A percentile compares a stretch with the other conserved stretches of the same genome.
Conservation (phyloP, 2,888 invertebrate genomes). For the Zhuqinia jingwanae region DNA sequence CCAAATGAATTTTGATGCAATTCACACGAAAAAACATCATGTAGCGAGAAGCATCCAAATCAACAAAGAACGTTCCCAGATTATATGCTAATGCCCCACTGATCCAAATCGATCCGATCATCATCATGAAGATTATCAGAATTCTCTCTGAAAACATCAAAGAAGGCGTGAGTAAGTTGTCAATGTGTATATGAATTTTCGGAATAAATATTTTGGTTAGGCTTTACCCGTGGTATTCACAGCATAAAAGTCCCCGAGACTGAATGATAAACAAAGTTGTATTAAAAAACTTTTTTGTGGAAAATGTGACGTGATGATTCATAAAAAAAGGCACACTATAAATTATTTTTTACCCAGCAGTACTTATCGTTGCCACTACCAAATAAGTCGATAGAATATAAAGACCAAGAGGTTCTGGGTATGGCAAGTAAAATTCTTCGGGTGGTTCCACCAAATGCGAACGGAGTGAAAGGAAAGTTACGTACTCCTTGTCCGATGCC, state of each 20-base stretch:
- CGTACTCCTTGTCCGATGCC: conserved; percentile 11
- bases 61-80: conserved; percentile 72
- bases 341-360: conserved; percentile 71
- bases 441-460: conserved; percentile 14
- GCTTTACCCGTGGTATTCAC: conserved; percentile 45
- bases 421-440: conserved; percentile 47
- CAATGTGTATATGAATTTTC: background rate
- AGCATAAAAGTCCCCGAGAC: conserved; percentile 74
- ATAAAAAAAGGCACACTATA: background rate
- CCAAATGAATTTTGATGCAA: conserved; percentile 71
- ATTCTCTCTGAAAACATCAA: conserved; percentile 59
- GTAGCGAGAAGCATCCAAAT: conserved; percentile 73
- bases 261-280: conserved; percentile 15
- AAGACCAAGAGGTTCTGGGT: conserved; percentile 54
- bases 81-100: conserved; percentile 71
- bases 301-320: background rate
- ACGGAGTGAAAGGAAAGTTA: conserved; percentile 48
- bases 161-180: background rate
- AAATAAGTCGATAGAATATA: conserved; percentile 60
- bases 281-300: background rate
- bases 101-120: conserved; percentile 76
- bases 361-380: conserved; percentile 56
- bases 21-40: conserved; percentile 73
- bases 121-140: conserved; percentile 72
- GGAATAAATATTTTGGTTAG: background rate